Conservation (phyloP, 2,888 invertebrate species). For the Scrobipalpa costella region DNA sequence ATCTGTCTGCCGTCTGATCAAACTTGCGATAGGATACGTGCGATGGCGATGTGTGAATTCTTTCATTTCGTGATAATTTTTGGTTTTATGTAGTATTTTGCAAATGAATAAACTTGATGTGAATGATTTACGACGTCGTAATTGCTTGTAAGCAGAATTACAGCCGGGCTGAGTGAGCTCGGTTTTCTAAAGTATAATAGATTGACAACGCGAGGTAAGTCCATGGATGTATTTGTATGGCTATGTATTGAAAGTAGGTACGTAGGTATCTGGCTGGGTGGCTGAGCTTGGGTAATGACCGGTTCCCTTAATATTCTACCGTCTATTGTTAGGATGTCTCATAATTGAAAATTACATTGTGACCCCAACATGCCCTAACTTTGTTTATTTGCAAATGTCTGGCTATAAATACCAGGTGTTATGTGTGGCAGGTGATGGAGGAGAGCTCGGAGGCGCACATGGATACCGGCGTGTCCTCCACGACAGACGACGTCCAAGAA, state of each 20-base stretch:
- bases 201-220: constrained; percentile 61
- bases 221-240: constrained; percentile 62
- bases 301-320: constrained; percentile 57
- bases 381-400: constrained; percentile 45
- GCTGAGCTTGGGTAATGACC: constrained; percentile 67
- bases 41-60: constrained; percentile 62
- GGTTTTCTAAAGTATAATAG: constrained; percentile 35
- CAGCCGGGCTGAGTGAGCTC: constrained; percentile 25
- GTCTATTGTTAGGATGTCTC: constrained; percentile 47
- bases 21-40: constrained; percentile 38
- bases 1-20: constrained; percentile 38
- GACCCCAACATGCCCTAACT: constrained; percentile 30
- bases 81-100: constrained; percentile 35
- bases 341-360: constrained; percentile 29
- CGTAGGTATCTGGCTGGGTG: constrained; percentile 55
- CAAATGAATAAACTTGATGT: constrained; percentile 22
- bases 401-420: constrained; percentile 56
- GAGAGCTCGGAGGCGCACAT: constrained; percentile 65
- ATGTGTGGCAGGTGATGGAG: constrained; percentile 67
- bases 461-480: constrained; percentile 72
- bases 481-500: constrained; percentile 61
- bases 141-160: constrained; percentile 25
- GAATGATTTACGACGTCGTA: constrained; percentile 34
- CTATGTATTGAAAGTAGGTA: constrained; percentile 70
- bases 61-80: constrained; percentile 59